Conservation (phyloP, 2,888 invertebrate species). For the Panopea generosa region DNA sequence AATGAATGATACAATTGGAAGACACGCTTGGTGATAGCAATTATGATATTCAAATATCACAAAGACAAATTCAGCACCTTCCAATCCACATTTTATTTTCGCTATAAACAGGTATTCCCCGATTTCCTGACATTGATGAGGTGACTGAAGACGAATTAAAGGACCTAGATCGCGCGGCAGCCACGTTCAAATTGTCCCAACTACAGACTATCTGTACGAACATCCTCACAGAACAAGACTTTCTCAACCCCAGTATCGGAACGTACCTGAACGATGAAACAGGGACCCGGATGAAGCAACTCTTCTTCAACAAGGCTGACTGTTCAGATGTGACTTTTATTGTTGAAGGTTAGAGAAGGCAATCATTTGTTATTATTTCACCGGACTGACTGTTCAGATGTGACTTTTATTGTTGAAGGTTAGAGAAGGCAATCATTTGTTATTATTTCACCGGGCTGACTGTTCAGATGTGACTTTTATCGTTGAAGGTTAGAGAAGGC, state of each 20-base stretch:
- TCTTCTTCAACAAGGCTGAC: slow-evolving; percentile 76
- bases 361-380: slow-evolving; percentile 74
- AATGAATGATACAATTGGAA: too few relatives aligned
- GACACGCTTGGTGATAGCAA: too few relatives aligned
- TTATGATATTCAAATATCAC: too few relatives aligned
- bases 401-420: slow-evolving; percentile 80
- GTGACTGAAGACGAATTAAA: slow-evolving; percentile 66
- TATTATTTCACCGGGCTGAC: slow-evolving; percentile 75
- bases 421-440: slow-evolving; percentile 5
- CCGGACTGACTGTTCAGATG: slow-evolving; percentile 73
- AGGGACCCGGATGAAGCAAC: slow-evolving; percentile 75
- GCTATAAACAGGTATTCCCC: slow-evolving; percentile 79
- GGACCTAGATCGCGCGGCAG: slow-evolving; percentile 71
- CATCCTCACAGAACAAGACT: slow-evolving; percentile 77
- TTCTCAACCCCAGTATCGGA: slow-evolving; percentile 83
- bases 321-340: slow-evolving; percentile 78
- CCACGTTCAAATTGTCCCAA: slow-evolving; percentile 73
- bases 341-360: slow-evolving; percentile 72
- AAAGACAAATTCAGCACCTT: too few relatives aligned
- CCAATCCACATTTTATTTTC: too few relatives aligned
- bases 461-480: slow-evolving; percentile 78
- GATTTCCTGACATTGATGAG: slow-evolving; percentile 67
- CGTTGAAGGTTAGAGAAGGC: slow-evolving; percentile 72
- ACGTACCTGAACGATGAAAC: slow-evolving; percentile 81
- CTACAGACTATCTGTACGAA: slow-evolving; percentile 81